A percentile compares a stretch with the other conserved stretches of the same genome.
These are phyloP conservation scores for Platalea minor DNA, from an alignment of 2,797 vertebrate species.

Conservation along the genomic window DNA sequence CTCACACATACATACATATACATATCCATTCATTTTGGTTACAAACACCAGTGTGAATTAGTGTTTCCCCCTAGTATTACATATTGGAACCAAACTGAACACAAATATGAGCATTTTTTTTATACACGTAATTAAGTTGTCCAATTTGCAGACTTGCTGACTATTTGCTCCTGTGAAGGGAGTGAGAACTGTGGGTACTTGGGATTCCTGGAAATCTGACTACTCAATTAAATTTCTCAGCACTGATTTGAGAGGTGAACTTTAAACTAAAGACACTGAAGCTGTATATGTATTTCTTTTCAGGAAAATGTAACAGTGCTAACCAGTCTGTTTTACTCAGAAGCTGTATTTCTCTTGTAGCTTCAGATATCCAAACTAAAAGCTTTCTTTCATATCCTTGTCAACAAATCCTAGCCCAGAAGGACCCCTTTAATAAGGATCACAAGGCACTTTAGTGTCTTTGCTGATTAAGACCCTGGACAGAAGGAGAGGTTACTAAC, in stretches of 20 bases:
- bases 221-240: not conserved
- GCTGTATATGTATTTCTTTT: not conserved
- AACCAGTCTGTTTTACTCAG: not conserved
- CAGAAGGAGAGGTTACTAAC: conserved; percentile 23
- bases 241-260: not conserved
- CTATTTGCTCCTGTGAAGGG: not conserved
- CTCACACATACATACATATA: not conserved
- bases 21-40: not conserved
- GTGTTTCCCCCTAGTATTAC: not conserved
- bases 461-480: not conserved
- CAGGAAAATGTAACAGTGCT: not conserved
- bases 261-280: not conserved
- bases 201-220: not conserved
- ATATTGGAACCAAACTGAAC: not conserved
- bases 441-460: not conserved
- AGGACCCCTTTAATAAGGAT: conserved; percentile 24
- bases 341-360: not conserved
- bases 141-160: not conserved
- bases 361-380: not conserved
- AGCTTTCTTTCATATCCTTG: not conserved
- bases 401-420: not conserved
- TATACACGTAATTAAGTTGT: not conserved
- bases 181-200: not conserved
- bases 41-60: not conserved
- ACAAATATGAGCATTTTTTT: not conserved